Base-by-base conservation (phyloP, 2,888 invertebrate species). In the Ichneumoninae sp. region DNA sequence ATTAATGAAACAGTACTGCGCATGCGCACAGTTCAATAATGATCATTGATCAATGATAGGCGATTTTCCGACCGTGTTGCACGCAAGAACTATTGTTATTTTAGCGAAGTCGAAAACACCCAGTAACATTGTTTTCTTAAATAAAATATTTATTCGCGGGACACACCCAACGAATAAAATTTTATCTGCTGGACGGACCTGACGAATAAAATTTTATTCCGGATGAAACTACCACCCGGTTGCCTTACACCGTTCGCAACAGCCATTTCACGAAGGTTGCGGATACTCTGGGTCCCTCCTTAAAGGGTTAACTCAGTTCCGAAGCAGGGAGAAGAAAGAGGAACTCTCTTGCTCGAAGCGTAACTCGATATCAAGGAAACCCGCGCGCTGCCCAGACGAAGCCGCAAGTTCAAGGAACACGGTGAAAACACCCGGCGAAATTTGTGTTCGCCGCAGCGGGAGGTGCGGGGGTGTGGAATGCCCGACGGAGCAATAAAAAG, bases 351-450 rank as follows among this genome's bases (percentile, higher is more conserved):
- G 22, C 36, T 69, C 16, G 40, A 78, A 75, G 54, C 75, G 84
- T 57, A 84, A 84, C 70, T 44, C 22, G 81, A 84, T 81, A 78
- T 76, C 76, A 13, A 47, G 26, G 72, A 62, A n/a, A 5, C 16
- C 62, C 62, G 54, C 50, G 62, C 2, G 33, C 57, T 19, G 44
- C 40, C 60, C 66, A 72, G 68, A 77, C 70, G 78, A 81, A 78
- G 84, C 80, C 84, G 60, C 68, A 69, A 40, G 54, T 75, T 74
- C 77, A 78, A 84, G 78, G 81, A 81, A 66, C 62, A 70, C 69
- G 26, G 44, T 69, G 66, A 57, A 66, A 62, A 57, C 19, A 60
- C 72, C 69, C n/a, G 44, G 54, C 72, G 47, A 69, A 81, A 81
- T 71, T 60, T 33, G 19, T 74, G 26, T 50, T 50, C 40, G 66